phyloP scores from a whole-genome alignment of 2,113 vertebrate genomes.

The Marmota flaviventris region DNA sequence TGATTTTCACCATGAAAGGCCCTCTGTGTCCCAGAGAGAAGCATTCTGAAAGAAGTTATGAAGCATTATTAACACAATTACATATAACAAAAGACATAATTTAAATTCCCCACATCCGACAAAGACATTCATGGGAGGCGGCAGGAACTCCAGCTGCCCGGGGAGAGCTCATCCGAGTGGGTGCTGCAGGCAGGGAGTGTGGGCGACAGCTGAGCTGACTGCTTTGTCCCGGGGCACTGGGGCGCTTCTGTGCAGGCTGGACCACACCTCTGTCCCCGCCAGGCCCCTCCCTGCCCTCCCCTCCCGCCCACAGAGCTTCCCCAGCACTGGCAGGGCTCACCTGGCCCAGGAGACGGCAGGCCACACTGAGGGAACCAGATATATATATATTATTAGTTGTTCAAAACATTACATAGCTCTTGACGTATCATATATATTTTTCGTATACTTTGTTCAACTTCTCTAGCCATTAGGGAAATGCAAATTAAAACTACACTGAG shows the following conservation, averaged over 20 bases:
- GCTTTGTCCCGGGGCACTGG: slow-evolving; percentile 23
- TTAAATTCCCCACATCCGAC: slow-evolving; percentile 71
- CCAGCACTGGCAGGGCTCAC: neutral
- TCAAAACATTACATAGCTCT: too few species aligned
- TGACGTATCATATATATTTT: too few species aligned
- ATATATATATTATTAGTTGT: too few species aligned
- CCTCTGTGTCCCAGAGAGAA: slow-evolving; percentile 67
- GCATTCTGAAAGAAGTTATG: slow-evolving; percentile 80
- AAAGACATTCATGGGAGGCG: slow-evolving; percentile 77
- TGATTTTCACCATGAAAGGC: slow-evolving; percentile 66
- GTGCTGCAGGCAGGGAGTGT: neutral
- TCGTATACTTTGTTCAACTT: too few species aligned
- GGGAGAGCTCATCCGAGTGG: slow-evolving; percentile 51
- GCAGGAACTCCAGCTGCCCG: slow-evolving; percentile 68
- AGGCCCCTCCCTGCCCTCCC: too few species aligned
- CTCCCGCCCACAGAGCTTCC: neutral
- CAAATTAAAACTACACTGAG: too few species aligned
- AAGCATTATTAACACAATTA: slow-evolving; percentile 82
- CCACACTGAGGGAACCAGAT: neutral
- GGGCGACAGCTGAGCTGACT: neutral
- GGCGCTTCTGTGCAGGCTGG: neutral
- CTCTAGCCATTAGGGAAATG: too few species aligned
- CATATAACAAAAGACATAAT: slow-evolving; percentile 77
- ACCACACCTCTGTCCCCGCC: neutral
- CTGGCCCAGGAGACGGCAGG: neutral